phyloP scores from a whole-genome alignment of 1,140 invertebrate genomes.

The Lasioglossum albipes region DNA sequence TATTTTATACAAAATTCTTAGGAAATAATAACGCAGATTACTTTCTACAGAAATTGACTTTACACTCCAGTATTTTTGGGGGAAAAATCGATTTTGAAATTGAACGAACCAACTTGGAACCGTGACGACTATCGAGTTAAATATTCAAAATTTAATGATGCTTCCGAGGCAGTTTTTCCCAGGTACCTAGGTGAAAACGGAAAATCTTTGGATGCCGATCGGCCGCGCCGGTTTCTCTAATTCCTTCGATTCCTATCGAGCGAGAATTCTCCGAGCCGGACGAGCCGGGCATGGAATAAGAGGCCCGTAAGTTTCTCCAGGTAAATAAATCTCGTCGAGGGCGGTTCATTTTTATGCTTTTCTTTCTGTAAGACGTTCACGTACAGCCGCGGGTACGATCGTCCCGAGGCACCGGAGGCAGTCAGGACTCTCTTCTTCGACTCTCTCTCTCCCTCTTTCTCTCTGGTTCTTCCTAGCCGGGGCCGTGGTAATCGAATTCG shows the following conservation, averaged over 20 bases:
- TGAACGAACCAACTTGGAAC: no score
- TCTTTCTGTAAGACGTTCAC: conserved; percentile 50
- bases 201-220: neutral
- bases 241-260: conserved; percentile 5
- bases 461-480: neutral
- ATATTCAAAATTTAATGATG: no score
- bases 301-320: conserved; percentile 28
- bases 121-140: no score
- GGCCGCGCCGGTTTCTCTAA: neutral
- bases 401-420: no score
- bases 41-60: no score
- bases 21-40: no score
- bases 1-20: no score
- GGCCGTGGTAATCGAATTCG: conserved; percentile 42
- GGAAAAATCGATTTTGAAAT: no score
- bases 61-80: no score
- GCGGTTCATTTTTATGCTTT: conserved; percentile 42
- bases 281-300: conserved; percentile 40
- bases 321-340: conserved; percentile 44
- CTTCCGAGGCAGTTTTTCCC: no score
- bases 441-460: no score
- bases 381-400: conserved; percentile 11
- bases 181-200: neutral
- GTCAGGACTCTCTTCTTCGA: no score
- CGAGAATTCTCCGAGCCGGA: conserved; percentile 4